These are phyloP conservation scores for Daktulosphaira vitifoliae DNA, from an alignment of 1,140 invertebrate genomes.

Conservation along the genomic window DNA sequence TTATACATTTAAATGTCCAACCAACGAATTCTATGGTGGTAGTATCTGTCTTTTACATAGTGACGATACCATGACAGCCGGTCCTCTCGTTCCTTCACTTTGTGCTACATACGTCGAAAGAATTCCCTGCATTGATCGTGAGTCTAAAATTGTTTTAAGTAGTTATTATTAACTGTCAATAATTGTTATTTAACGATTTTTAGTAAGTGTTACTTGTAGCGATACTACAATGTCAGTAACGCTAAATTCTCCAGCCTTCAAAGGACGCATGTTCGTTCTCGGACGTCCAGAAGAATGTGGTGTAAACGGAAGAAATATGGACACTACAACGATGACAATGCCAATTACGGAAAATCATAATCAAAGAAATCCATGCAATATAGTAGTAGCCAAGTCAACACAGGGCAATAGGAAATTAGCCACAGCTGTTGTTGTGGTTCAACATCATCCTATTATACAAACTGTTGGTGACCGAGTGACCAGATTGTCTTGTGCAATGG, in stretches of 20 bases:
- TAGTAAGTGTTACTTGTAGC: slow-evolving; percentile 49
- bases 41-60: slow-evolving; percentile 45
- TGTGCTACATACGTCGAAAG: slow-evolving; percentile 48
- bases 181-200: slow-evolving; percentile 27
- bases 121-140: slow-evolving; percentile 49
- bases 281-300: slow-evolving; percentile 46
- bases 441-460: slow-evolving; percentile 54
- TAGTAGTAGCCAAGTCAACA: slow-evolving; percentile 42
- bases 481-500: slow-evolving; percentile 46
- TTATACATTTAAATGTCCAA: slow-evolving; percentile 42
- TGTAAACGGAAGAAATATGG: slow-evolving; percentile 44
- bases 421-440: slow-evolving; percentile 50
- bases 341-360: slow-evolving; percentile 40
- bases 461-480: slow-evolving; percentile 50
- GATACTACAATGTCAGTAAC: slow-evolving; percentile 46
- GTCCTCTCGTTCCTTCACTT: slow-evolving; percentile 41
- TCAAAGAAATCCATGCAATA: slow-evolving; percentile 40
- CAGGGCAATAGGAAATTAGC: slow-evolving; percentile 42
- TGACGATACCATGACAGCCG: slow-evolving; percentile 45
- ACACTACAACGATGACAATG: slow-evolving; percentile 45
- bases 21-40: slow-evolving; percentile 19
- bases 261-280: slow-evolving; percentile 47
- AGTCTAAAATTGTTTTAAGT: slow-evolving; percentile 37
- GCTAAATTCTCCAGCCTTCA: slow-evolving; percentile 47
- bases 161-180: no score